Conservation (phyloP, 1,140 invertebrate genomes). For the Lamellibrachia luymesi region DNA sequence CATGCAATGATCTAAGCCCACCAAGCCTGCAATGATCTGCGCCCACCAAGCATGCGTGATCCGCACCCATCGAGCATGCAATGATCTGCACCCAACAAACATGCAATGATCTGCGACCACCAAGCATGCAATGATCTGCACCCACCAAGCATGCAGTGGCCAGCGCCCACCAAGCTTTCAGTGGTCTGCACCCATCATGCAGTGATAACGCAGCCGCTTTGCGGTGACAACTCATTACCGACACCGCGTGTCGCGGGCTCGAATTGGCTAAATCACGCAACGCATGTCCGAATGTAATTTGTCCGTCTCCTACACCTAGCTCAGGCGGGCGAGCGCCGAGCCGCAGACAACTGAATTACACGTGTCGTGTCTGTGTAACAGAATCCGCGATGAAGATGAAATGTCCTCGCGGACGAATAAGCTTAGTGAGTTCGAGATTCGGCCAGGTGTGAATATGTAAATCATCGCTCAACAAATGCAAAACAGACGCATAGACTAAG, state of each 20-base stretch:
- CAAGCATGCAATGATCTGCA: too few relatives aligned
- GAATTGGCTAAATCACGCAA: background rate
- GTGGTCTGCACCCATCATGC: background rate
- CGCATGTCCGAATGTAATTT: background rate
- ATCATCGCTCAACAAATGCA: background rate
- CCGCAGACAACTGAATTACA: background rate
- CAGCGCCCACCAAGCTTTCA: background rate
- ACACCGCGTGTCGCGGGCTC: background rate
- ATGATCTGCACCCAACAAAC: too few relatives aligned
- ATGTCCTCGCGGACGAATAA: background rate
- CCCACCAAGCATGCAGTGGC: too few relatives aligned
- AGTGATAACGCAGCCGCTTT: background rate
- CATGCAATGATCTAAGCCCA: too few relatives aligned
- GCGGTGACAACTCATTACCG: background rate
- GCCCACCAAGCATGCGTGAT: too few relatives aligned
- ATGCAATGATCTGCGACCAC: too few relatives aligned
- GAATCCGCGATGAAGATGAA: background rate
- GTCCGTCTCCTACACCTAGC: background rate
- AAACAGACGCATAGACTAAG: background rate
- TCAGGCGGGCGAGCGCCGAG: background rate
- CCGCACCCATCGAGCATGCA: too few relatives aligned
- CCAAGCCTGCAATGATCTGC: too few relatives aligned
- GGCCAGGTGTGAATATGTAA: background rate
- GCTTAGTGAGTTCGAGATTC: background rate
- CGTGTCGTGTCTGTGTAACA: background rate